Evolutionary conservation across 2,888 invertebrate genomes (phyloP), one percentile per base, ranked within the genome.

Genomic region (Liposcelis brunnea): DNA sequence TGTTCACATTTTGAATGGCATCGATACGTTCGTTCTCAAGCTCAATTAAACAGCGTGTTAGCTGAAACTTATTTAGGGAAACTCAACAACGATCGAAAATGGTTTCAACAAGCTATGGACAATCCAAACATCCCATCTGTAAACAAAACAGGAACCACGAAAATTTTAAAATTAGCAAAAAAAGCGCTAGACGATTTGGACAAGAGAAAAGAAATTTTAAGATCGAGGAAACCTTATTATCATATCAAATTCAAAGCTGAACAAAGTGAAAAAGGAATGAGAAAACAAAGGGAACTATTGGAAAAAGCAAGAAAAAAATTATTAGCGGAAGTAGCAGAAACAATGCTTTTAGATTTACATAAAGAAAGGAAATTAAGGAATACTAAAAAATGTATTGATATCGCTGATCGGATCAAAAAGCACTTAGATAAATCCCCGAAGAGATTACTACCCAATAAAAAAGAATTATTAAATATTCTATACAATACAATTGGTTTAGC

Each of bases 61-160:
- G 40, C 40, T 6, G 15, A n/a, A 19, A 19, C 21, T 5, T 40
- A 40, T 40, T 18, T 40, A 7, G 40, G 40, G 6, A 14, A 19
- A 7, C 40, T 40, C 7, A 19, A n/a, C 40, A 19, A 18, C 12
- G 40, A 40, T 18, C 40, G 40, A 12, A n/a, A 40, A 14, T 40
- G 40, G 40, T 40, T 16, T 14, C 15, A 40, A 19, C 15, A 19
- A 7, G 21, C 40, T 6, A 40, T 21, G 18, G 40, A 40, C 3
- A n/a, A 19, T 11, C 16, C 16, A 18, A 35, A 35, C 35, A 26
- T 26, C 4, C 26, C 26, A 4, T 26, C 26, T 8, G 26, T 26
- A 26, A 35, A 16, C 35, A 16, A 35, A 14, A 35, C 10, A 4
- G 16, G 35, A 15, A 35, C 16, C 5, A 16, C 4, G 4, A 14